Evolutionary conservation across 2,797 vertebrate species (phyloP).

Genomic region (Chloroceryle amazona): DNA sequence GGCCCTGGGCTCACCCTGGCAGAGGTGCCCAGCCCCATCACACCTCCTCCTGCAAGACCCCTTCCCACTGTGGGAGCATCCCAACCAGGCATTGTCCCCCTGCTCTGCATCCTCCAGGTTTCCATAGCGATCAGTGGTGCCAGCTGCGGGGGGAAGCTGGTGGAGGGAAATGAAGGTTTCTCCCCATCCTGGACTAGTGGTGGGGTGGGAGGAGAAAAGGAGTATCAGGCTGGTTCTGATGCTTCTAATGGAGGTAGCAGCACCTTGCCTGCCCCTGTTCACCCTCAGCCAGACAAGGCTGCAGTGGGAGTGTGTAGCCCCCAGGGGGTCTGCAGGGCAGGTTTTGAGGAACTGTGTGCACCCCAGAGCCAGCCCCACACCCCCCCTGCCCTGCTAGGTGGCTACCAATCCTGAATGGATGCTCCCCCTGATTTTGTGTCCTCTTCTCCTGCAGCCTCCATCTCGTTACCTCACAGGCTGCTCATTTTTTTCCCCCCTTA

Average conservation of each 20-base stretch:
- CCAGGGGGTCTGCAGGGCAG: neutral
- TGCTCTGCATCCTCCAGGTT: neutral
- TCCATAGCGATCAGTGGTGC: constrained; percentile 60
- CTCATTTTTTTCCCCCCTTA: neutral
- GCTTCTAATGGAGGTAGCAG: neutral
- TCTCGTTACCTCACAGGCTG: neutral
- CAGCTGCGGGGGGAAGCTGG: neutral
- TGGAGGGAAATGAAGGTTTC: neutral
- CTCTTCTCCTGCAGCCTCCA: neutral
- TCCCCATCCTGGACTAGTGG: neutral
- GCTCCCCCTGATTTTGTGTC: neutral
- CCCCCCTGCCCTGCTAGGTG: fast-evolving
- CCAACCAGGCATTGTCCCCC: neutral
- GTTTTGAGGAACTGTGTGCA: neutral
- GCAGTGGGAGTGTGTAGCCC: neutral
- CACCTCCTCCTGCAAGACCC: neutral
- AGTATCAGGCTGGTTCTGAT: neutral
- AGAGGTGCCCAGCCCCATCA: neutral
- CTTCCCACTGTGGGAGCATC: neutral
- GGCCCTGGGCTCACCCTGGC: neutral
- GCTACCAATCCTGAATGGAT: neutral
- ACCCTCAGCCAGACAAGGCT: neutral
- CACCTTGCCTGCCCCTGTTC: neutral
- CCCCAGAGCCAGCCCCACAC: neutral
- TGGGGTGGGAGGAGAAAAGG: neutral